Conservation (phyloP, 2,113 vertebrate genomes). For the Zosterops borbonicus region DNA sequence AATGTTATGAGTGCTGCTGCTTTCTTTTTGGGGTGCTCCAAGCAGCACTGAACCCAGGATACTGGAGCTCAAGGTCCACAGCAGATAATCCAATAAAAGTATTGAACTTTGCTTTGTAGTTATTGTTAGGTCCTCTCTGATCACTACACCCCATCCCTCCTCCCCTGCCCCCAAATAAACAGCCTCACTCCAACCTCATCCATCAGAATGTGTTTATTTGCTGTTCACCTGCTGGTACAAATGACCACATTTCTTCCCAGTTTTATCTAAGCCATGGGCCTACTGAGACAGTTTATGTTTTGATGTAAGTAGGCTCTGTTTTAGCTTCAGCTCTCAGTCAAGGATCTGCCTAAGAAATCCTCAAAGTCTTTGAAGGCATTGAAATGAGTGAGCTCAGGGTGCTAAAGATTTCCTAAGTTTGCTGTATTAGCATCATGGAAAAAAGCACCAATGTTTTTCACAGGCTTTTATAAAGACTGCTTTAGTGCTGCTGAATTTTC, state of each 20-base stretch:
- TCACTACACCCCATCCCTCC: neutral
- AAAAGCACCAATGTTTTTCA: neutral
- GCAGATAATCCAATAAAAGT: neutral
- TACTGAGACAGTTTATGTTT: neutral
- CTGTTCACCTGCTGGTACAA: neutral
- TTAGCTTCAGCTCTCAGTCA: neutral
- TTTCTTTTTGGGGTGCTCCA: neutral
- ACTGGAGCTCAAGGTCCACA: neutral
- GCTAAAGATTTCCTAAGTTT: neutral
- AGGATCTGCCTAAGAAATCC: neutral
- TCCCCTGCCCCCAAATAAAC: neutral
- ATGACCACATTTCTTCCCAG: neutral
- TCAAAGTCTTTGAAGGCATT: neutral
- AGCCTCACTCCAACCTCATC: neutral
- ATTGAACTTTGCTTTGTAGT: neutral
- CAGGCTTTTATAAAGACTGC: neutral
- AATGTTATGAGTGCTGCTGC: neutral
- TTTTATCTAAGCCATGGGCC: neutral
- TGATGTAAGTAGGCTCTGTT: neutral
- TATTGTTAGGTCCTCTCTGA: neutral
- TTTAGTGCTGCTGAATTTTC: neutral
- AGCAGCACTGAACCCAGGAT: neutral
- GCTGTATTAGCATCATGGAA: neutral
- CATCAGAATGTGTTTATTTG: neutral
- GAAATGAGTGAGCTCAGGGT: rapidly evolving